These are phyloP conservation scores for Endotricha flammealis DNA, from an alignment of 2,888 invertebrate species.

Conservation along the genomic window DNA sequence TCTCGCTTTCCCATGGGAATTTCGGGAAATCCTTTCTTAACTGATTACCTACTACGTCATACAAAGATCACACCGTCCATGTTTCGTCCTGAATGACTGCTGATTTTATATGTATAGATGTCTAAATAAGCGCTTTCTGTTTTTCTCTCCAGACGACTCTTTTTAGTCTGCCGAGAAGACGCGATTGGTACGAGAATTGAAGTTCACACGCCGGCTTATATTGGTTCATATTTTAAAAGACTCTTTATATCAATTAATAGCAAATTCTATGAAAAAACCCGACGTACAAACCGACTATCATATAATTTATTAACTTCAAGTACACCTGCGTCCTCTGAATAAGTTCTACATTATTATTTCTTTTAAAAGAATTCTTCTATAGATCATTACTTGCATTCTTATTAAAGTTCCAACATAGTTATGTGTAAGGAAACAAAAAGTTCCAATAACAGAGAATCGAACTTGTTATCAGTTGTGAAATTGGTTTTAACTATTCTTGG, in stretches of 20 bases:
- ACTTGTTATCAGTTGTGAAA: not conserved
- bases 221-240: not conserved
- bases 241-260: conserved; percentile 5
- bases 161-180: too few species aligned
- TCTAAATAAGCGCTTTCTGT: too few species aligned
- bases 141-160: too few species aligned
- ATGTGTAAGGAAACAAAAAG: not conserved
- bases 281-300: conserved; percentile 2
- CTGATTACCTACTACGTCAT: too few species aligned
- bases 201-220: too few species aligned
- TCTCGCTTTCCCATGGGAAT: too few species aligned
- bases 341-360: not conserved
- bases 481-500: not conserved
- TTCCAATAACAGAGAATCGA: not conserved
- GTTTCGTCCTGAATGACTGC: too few species aligned
- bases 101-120: too few species aligned
- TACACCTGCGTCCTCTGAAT: conserved; percentile 2
- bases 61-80: too few species aligned
- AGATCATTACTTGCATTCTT: not conserved
- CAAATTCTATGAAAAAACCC: conserved; percentile 7
- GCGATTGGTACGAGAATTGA: too few species aligned
- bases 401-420: not conserved
- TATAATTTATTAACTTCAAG: conserved; percentile 1
- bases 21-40: too few species aligned
- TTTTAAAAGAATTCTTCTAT: not conserved